Conservation (phyloP, 2,888 invertebrate species). For the Acleris cristana region DNA sequence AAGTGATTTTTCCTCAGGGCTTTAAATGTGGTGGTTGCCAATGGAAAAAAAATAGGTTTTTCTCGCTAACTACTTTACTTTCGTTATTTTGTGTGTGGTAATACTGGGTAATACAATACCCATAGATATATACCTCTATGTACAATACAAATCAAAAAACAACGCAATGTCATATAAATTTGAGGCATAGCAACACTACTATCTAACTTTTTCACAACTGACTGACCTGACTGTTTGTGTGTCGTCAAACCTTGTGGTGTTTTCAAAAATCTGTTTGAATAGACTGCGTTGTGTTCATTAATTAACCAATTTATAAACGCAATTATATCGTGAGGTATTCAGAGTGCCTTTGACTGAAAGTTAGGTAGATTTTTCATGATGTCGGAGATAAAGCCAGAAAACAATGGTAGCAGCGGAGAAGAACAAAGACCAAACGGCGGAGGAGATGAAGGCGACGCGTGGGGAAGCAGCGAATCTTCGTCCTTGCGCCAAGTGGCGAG, state of each 20-base stretch:
- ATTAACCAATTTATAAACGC: neutral
- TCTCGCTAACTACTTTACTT: too few species aligned
- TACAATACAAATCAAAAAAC: too few species aligned
- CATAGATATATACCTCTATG: too few species aligned
- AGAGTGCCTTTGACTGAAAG: neutral
- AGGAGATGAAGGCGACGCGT: slow-evolving; percentile 77
- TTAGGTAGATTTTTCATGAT: slow-evolving; percentile 45
- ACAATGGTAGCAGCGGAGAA: slow-evolving; percentile 64
- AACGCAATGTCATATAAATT: too few species aligned
- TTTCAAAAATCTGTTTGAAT: slow-evolving; percentile 8
- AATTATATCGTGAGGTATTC: neutral
- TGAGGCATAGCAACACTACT: slow-evolving; percentile 6
- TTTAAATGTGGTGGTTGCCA: too few species aligned
- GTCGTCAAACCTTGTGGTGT: slow-evolving; percentile 28
- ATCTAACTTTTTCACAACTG: slow-evolving; percentile 20
- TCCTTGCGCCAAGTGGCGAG: slow-evolving; percentile 69
- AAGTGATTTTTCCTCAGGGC: too few species aligned
- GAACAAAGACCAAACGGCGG: slow-evolving; percentile 79
- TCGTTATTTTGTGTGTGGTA: too few species aligned
- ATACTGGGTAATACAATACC: too few species aligned
- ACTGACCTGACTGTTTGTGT: too few species aligned
- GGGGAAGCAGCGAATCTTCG: slow-evolving; percentile 71
- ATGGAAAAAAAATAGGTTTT: too few species aligned
- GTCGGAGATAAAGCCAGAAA: slow-evolving; percentile 62
- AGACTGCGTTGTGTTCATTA: too few species aligned